Evolutionary conservation across 2,888 invertebrate species (phyloP).

Genomic region (Acanthopleura granulata): DNA sequence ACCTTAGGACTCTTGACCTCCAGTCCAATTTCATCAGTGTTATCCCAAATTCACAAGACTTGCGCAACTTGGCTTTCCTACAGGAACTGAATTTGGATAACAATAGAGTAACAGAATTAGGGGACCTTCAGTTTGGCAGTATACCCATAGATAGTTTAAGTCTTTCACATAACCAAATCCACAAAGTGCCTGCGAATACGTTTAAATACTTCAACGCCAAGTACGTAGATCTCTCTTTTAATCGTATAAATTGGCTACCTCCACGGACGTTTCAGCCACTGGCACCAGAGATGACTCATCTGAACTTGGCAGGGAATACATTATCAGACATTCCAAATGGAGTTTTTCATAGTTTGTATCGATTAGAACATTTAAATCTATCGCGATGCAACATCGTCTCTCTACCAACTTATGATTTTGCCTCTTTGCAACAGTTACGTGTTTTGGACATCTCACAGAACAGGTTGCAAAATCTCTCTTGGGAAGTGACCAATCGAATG

Average conservation of each 20-base stretch:
- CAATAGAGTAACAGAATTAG: constrained; percentile 42
- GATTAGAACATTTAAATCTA: constrained; percentile 47
- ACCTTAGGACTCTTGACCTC: constrained; percentile 43
- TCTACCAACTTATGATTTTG: constrained; percentile 37
- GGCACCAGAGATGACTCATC: constrained; percentile 36
- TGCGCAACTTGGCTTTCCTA: constrained; percentile 39
- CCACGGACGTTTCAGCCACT: constrained; percentile 40
- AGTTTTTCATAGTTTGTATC: constrained; percentile 43
- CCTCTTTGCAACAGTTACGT: constrained; percentile 35
- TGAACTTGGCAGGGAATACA: constrained; percentile 48
- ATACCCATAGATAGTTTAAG: constrained; percentile 43
- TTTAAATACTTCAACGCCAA: constrained; percentile 39
- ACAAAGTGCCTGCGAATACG: constrained; percentile 33
- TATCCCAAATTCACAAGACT: constrained; percentile 37
- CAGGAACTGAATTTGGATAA: constrained; percentile 41
- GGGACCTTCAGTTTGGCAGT: constrained; percentile 43
- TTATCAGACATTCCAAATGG: constrained; percentile 36
- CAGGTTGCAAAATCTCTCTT: constrained; percentile 41
- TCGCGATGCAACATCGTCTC: constrained; percentile 43
- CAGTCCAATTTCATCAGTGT: constrained; percentile 46
- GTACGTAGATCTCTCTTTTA: constrained; percentile 49
- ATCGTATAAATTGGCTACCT: constrained; percentile 40
- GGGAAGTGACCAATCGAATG: constrained; percentile 34
- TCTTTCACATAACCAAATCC: constrained; percentile 48
- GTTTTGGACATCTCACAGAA: constrained; percentile 53